Evolutionary conservation across 2,888 invertebrate species (phyloP).

Genomic region (Apodemia hepburni): DNA sequence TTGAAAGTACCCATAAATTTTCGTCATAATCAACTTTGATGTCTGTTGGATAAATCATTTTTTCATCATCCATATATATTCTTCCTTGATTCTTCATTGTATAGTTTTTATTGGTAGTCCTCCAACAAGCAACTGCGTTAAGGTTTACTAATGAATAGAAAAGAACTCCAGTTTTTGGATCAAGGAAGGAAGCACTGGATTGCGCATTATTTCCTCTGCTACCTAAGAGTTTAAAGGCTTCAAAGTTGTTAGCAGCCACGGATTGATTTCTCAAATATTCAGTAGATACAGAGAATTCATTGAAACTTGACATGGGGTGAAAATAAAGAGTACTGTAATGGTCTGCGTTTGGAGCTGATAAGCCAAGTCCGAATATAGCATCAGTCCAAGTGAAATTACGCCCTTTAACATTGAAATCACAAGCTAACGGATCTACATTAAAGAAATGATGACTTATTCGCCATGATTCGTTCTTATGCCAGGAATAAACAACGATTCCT

Average conservation of each 20-base stretch:
- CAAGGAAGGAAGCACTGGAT: conserved; percentile 86
- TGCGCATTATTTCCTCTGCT: conserved; percentile 86
- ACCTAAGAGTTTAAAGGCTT: conserved; percentile 84
- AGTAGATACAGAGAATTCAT: conserved; percentile 88
- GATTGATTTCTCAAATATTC: conserved; percentile 82
- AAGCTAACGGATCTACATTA: conserved; percentile 85
- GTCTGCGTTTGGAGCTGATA: conserved; percentile 82
- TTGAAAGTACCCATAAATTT: conserved; percentile 87
- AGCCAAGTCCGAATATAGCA: conserved; percentile 86
- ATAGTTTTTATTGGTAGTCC: conserved; percentile 83
- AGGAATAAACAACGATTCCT: conserved; percentile 88
- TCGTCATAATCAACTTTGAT: conserved; percentile 87
- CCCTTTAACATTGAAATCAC: conserved; percentile 86
- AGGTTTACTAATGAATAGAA: conserved; percentile 88
- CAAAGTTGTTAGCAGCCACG: conserved; percentile 76
- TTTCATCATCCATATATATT: conserved; percentile 84
- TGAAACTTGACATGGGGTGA: conserved; percentile 88
- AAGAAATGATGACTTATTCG: conserved; percentile 85
- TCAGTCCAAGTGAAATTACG: conserved; percentile 88
- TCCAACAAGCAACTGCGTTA: conserved; percentile 90
- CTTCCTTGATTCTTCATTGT: conserved; percentile 85
- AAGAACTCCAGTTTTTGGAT: conserved; percentile 84
- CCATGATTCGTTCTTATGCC: conserved; percentile 86
- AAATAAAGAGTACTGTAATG: conserved; percentile 88
- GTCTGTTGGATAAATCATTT: conserved; percentile 89